Evolutionary conservation across 1,140 invertebrate species (phyloP).

Genomic region (Semibalanus balanoides): DNA sequence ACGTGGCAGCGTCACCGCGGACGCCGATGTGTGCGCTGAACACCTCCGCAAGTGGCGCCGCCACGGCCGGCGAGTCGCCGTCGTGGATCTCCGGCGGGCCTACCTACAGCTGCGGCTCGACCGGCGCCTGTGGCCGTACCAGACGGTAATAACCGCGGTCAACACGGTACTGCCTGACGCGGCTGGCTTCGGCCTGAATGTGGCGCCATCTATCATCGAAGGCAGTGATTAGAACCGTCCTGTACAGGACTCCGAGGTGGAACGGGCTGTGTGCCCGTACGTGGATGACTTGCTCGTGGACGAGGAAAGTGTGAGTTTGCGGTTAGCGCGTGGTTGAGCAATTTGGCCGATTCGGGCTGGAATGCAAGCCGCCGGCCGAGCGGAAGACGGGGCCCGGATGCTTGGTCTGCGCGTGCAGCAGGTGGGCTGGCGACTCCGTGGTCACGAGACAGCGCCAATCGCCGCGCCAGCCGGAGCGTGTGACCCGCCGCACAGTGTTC

Average conservation of each 20-base stretch:
- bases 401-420: not conserved
- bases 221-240: not conserved
- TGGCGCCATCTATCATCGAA: not conserved
- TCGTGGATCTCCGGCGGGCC: not conserved
- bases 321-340: constrained; percentile 4
- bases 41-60: not conserved
- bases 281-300: constrained; percentile 6
- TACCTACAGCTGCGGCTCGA: not conserved
- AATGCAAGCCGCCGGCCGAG: not conserved
- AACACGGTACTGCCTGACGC: not conserved
- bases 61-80: not conserved
- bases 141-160: not conserved
- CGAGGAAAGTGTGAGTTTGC: not conserved
- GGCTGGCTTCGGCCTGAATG: not conserved
- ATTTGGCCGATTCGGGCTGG: not conserved
- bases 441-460: not conserved
- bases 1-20: not conserved
- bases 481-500: not conserved
- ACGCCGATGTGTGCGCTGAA: constrained; percentile 6
- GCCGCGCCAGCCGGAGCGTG: not conserved
- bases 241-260: not conserved
- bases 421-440: not conserved
- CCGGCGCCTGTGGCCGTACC: constrained; percentile 1
- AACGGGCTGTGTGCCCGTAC: not conserved
- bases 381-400: not conserved